Base-by-base conservation (phyloP, 2,888 invertebrate genomes). In the Tribolium freemani region DNA sequence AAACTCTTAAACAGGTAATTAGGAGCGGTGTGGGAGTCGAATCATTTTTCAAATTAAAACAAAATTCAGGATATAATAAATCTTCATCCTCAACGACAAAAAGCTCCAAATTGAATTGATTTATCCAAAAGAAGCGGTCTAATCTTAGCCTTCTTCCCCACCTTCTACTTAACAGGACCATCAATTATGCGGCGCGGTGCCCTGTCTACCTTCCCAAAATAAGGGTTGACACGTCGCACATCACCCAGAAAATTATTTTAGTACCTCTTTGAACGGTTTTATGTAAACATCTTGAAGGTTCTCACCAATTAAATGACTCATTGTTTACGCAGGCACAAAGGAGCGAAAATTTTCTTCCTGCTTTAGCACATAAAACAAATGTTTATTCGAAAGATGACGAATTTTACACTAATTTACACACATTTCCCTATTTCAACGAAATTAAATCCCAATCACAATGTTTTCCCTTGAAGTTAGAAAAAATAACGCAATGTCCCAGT, bases 241-340 rank as follows among this genome's bases (percentile, higher is more conserved):
- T 71, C 67, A 71, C 51, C 61, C 61, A 68, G 60, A 66, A 72
- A 72, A 68, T 72, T 67, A 63, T 68, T 68, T 68, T 63, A 71
- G 46, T 60, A 67, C 61, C 61, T 67, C 56, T 71, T 71, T 61
- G 48, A 67, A 67, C 66, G 54, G 38, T 67, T 61, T 71, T 54
- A 61, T 54, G 63, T 72, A 72, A 73, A 73, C 66, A 73, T 66
- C 73, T 70, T 66, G 69, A 66, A 58, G 66, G 46, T 73, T 64
- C 66, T 56, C 73, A 56, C 69, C 60, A 73, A 61, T 73, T 69
- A 69, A 73, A 73, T 60, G 73, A 64, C 68, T 60, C 69, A 66
- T 73, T 73, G 66, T 73, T 69, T 73, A 46, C 57, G 20, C 60
- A 21, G 21, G 51, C 63, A 69, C 57, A 63, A 69, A 56, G 61